Conservation (phyloP, 2,797 vertebrate species). For the Sebastes diploproa region DNA sequence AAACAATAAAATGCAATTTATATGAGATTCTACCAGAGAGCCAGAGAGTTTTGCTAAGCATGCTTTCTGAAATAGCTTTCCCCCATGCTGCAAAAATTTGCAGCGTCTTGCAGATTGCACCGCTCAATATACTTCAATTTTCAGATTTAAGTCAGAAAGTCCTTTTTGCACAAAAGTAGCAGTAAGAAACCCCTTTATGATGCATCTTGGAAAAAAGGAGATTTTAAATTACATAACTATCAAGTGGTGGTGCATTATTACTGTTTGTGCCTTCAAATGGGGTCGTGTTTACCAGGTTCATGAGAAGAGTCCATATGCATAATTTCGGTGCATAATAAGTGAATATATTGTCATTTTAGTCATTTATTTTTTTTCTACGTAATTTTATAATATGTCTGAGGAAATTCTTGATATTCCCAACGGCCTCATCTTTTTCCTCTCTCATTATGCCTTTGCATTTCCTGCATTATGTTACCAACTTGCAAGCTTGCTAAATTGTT, state of each 20-base stretch:
- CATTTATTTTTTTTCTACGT: too few species aligned
- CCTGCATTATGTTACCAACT: too few species aligned
- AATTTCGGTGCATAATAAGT: too few species aligned
- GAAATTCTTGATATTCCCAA: too few species aligned
- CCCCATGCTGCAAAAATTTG: neutral
- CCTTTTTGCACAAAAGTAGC: neutral
- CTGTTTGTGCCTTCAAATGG: too few species aligned
- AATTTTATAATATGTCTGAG: too few species aligned
- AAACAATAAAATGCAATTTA: neutral
- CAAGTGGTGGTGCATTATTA: neutral
- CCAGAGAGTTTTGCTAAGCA: neutral
- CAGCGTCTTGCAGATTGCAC: neutral
- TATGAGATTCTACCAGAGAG: neutral
- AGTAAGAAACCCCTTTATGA: neutral
- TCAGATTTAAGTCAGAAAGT: neutral
- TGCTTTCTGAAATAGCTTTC: neutral
- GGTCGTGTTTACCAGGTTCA: too few species aligned
- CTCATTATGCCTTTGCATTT: too few species aligned
- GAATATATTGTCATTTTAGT: too few species aligned
- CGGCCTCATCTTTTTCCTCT: too few species aligned
- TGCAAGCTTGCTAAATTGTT: too few species aligned
- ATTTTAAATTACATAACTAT: neutral
- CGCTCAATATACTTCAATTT: neutral
- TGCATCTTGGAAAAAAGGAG: neutral
- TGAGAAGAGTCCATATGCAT: too few species aligned